Evolutionary conservation across 2,888 invertebrate species (phyloP).

Genomic region (Lottia gigantea): DNA sequence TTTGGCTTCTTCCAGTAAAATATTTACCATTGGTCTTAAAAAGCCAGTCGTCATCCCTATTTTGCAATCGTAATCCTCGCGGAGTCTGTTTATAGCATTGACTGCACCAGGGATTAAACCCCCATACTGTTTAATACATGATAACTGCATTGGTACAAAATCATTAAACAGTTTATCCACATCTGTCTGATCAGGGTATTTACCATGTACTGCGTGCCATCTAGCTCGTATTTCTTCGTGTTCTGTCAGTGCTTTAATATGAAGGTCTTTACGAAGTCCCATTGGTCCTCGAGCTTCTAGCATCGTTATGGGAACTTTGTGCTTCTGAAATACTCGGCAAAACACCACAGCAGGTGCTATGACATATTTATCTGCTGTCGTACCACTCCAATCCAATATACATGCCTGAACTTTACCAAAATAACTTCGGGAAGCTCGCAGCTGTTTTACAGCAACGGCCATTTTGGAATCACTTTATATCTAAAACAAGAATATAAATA

Average conservation of each 20-base stretch:
- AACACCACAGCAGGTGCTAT: constrained; percentile 66
- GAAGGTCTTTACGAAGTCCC: constrained; percentile 66
- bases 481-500: too few species aligned
- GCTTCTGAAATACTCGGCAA: constrained; percentile 56
- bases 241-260: constrained; percentile 61
- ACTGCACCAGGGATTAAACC: constrained; percentile 58
- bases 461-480: background rate
- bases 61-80: constrained; percentile 50
- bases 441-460: constrained; percentile 21
- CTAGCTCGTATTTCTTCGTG: constrained; percentile 52
- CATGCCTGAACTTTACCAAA: constrained; percentile 56
- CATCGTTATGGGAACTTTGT: constrained; percentile 57
- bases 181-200: constrained; percentile 56
- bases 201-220: constrained; percentile 59
- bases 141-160: constrained; percentile 64
- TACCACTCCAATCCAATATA: constrained; percentile 66
- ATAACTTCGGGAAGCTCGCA: constrained; percentile 45
- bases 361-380: constrained; percentile 67
- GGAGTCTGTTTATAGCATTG: constrained; percentile 50
- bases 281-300: constrained; percentile 66
- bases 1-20: constrained; percentile 56
- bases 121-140: constrained; percentile 51
- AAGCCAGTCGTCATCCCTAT: constrained; percentile 66
- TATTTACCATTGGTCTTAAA: constrained; percentile 60
- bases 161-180: constrained; percentile 65